Conservation (phyloP, 2,113 vertebrate genomes). For the Solea senegalensis region DNA sequence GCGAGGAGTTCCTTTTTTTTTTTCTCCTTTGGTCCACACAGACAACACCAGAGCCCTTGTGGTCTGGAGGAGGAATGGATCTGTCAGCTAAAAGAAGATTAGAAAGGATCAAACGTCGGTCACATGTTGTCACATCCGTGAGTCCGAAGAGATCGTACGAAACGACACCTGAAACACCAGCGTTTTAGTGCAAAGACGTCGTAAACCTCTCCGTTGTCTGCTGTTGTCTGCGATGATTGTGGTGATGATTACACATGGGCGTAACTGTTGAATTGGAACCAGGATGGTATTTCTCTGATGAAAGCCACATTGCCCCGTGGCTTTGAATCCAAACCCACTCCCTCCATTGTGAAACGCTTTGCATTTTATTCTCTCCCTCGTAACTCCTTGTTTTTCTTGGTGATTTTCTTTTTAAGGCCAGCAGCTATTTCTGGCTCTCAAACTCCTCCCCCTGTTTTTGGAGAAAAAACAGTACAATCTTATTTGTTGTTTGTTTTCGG, state of each 20-base stretch:
- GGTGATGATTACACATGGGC: constrained; percentile 43
- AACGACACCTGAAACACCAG: constrained; percentile 37
- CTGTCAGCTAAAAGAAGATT: constrained; percentile 69
- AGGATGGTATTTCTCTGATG: constrained; percentile 64
- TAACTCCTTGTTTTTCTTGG: constrained; percentile 28
- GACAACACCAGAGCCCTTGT: constrained; percentile 64
- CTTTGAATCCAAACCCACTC: constrained; percentile 54
- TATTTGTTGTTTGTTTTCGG: constrained; percentile 51
- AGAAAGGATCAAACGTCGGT: constrained; percentile 53
- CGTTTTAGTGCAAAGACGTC: constrained; percentile 27
- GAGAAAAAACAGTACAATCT: constrained; percentile 34
- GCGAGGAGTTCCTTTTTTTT: constrained; percentile 32
- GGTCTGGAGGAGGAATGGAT: constrained; percentile 64
- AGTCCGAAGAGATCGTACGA: constrained; percentile 44
- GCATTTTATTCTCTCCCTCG: constrained; percentile 43
- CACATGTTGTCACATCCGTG: constrained; percentile 27
- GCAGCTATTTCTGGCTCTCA: constrained; percentile 55
- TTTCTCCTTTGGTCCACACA: constrained; percentile 60
- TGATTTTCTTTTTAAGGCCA: constrained; percentile 21
- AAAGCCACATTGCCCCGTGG: constrained; percentile 73
- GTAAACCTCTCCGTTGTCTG: constrained; percentile 38
- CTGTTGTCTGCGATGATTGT: constrained; percentile 38
- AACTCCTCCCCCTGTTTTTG: constrained; percentile 40
- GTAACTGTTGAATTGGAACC: constrained; percentile 56
- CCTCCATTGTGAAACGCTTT: constrained; percentile 60